Percentiles rank a stretch among this genome's conserved stretches.
These are phyloP conservation scores for Austrolebias charrua DNA, from an alignment of 2,797 vertebrate species.

Conservation along the genomic window DNA sequence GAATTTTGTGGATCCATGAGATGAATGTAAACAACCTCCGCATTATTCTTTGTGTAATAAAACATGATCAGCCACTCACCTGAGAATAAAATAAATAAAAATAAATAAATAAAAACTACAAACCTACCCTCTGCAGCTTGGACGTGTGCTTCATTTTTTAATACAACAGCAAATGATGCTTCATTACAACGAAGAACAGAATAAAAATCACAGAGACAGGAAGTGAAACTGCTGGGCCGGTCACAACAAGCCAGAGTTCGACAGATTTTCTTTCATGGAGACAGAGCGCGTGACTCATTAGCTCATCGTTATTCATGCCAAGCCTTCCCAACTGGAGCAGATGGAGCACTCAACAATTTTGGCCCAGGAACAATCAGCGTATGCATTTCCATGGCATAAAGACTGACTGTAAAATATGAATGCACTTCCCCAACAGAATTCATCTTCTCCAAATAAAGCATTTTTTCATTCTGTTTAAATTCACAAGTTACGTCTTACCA, in stretches of 20 bases:
- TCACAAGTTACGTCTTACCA: neutral
- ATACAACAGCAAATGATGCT: neutral
- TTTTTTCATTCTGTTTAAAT: neutral
- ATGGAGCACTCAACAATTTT: constrained; percentile 12
- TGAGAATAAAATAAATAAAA: constrained; percentile 65
- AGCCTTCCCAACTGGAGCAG: neutral
- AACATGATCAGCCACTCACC: constrained; percentile 77
- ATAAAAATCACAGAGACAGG: neutral
- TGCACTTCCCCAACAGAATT: constrained; percentile 1
- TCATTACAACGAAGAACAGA: neutral
- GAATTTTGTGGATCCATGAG: constrained; percentile 51
- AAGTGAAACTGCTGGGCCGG: constrained; percentile 14
- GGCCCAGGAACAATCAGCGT: constrained; percentile 2
- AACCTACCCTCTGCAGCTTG: constrained; percentile 30
- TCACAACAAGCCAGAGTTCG: constrained; percentile 1
- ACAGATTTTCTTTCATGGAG: constrained; percentile 3
- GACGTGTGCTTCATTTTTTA: constrained; percentile 13
- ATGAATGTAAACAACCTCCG: constrained; percentile 73
- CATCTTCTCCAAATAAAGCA: neutral
- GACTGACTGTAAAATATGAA: constrained; percentile 9
- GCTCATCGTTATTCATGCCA: constrained; percentile 11
- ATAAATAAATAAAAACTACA: constrained; percentile 21
- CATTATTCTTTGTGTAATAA: constrained; percentile 68
- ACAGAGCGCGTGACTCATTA: constrained; percentile 16
- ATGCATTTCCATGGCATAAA: constrained; percentile 26